Percentiles rank a stretch among this genome's conserved stretches.
Evolutionary conservation across 2,888 invertebrate genomes (phyloP).

Genomic region (Xylophagus ater): DNA sequence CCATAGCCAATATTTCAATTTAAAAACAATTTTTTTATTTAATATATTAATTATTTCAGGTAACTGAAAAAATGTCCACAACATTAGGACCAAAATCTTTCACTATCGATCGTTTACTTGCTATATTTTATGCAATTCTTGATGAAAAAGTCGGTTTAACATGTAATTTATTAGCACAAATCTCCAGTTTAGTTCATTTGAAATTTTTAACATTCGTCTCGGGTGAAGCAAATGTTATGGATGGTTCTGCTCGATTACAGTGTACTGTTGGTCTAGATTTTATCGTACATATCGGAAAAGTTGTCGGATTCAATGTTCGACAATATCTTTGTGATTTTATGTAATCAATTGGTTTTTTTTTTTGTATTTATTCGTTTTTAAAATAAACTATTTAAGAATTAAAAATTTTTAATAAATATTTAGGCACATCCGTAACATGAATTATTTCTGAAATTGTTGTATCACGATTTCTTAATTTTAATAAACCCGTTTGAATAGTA

Average conservation of each 20-base stretch:
- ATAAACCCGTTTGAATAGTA: constrained; percentile 59
- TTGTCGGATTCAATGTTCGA: constrained; percentile 61
- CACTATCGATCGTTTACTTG: constrained; percentile 66
- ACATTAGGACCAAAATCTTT: constrained; percentile 76
- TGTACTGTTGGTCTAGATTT: constrained; percentile 77
- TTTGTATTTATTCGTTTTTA: background rate
- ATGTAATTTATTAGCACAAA: constrained; percentile 75
- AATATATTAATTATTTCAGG: constrained; percentile 28
- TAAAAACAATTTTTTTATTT: no score
- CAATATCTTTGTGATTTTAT: constrained; percentile 66
- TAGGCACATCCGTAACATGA: constrained; percentile 52
- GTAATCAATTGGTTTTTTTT: constrained; percentile 24
- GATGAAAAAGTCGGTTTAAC: constrained; percentile 76
- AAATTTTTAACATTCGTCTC: constrained; percentile 60
- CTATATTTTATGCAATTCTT: constrained; percentile 81
- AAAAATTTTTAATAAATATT: constrained; percentile 40
- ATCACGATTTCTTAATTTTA: constrained; percentile 51
- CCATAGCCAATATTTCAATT: no score
- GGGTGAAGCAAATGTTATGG: constrained; percentile 55
- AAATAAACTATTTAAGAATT: background rate
- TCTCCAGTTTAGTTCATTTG: constrained; percentile 75
- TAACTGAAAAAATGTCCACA: constrained; percentile 48
- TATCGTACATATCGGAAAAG: constrained; percentile 63
- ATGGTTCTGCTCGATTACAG: constrained; percentile 71
- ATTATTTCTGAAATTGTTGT: constrained; percentile 60